Evolutionary conservation across 2,888 invertebrate genomes (phyloP), one percentile per base, ranked within the genome.

Genomic region (Pandemis corylana): DNA sequence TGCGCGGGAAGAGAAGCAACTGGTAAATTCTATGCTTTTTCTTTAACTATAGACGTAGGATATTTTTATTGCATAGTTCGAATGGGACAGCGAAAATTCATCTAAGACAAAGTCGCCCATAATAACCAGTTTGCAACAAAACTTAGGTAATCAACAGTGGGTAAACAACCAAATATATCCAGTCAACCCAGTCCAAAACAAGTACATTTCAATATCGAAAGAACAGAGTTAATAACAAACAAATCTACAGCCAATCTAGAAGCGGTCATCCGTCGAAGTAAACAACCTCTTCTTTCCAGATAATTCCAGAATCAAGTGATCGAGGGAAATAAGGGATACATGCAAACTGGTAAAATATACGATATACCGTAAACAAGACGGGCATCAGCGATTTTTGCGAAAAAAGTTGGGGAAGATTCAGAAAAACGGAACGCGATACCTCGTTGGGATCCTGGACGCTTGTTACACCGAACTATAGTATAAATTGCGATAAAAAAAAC

Each of bases 271-370:
- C 64, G 46, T 5, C 59, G 42, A 56, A 51, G 66, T 53, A 70
- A 74, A 75, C 74, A 70, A 70, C 13, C 65, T 15, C 41, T 53
- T 53, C 44, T 44, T 68, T 66, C 62, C 13, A 51, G 51, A 51
- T 36, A 36, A 36, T 36, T 36, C 28, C 28, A 75, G 64, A 75
- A 75, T 62, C 74, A 62, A 66, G 73, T 13, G 73, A 74, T 70
- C 61, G 42, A 42, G 53, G 20, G 51, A 65, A 74, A 70, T 44
- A 62, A 49, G 13, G 41, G 62, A 56, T 56, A 75, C 67, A 75
- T 75, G 75, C 70, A 67, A 75, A 75, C 74, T 64, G 72, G 68
- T 15, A 41, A 44, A 73, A 64, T 49, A 74, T 69, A 69, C 74
- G 67, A 10, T 28, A 36, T 65, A 59, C 65, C 49, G 75, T 75